Conservation (phyloP, 2,888 invertebrate species). For the Drosophila pseudotalamancana region DNA sequence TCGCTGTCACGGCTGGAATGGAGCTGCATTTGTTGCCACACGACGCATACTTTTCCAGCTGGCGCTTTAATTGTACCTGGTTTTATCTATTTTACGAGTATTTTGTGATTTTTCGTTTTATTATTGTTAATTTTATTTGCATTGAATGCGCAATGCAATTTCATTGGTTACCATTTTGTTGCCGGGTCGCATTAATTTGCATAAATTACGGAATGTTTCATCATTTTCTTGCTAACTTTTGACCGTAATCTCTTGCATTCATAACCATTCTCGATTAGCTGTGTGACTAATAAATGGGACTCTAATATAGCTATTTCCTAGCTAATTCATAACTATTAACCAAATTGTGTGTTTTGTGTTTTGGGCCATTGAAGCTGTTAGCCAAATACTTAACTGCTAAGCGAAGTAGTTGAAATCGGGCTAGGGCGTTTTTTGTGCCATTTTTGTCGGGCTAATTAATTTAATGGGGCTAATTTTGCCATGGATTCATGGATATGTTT, state of each 20-base stretch:
- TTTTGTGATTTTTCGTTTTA: conserved; percentile 1
- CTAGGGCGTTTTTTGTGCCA: background rate
- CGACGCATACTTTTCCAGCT: conserved; percentile 51
- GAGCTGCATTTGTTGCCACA: conserved; percentile 59
- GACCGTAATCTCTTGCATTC: conserved; percentile 19
- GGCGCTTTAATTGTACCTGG: conserved; percentile 54
- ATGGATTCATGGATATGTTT: background rate
- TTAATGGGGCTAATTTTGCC: conserved; percentile 9
- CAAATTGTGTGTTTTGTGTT: conserved; percentile 27
- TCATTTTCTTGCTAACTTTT: conserved; percentile 47
- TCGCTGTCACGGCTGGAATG: conserved; percentile 54
- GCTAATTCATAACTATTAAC: conserved; percentile 50
- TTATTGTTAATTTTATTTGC: conserved; percentile 27
- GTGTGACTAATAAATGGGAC: conserved; percentile 28
- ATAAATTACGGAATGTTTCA: conserved; percentile 42
- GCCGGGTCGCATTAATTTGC: conserved; percentile 19
- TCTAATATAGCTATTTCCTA: conserved; percentile 49
- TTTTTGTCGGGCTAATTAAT: conserved; percentile 5
- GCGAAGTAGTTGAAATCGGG: conserved; percentile 18
- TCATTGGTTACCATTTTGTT: conserved; percentile 42
- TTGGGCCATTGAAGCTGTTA: conserved; percentile 9
- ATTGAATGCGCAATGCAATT: conserved; percentile 60
- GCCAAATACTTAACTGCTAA: conserved; percentile 18
- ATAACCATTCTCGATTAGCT: conserved; percentile 34
- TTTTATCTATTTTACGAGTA: conserved; percentile 16